These are phyloP conservation scores for Tyto alba DNA, from an alignment of 2,113 vertebrate genomes.

Conservation along the genomic window DNA sequence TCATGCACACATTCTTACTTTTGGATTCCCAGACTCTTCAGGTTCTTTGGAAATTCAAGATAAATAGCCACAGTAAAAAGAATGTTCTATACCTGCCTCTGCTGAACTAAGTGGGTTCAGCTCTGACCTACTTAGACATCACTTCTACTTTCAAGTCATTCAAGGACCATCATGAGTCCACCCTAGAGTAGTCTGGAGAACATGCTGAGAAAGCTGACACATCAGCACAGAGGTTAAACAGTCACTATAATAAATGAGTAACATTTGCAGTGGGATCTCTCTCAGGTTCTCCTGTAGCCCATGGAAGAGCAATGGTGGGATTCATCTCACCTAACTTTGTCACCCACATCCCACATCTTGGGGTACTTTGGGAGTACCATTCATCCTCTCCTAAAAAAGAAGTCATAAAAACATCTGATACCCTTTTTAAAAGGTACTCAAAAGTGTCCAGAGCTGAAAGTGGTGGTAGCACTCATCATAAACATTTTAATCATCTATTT, in stretches of 20 bases:
- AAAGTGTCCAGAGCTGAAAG: not conserved
- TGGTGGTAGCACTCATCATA: not conserved
- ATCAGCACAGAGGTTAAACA: not conserved
- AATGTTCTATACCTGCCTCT: not conserved
- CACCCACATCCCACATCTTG: not conserved
- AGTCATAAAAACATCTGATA: not conserved
- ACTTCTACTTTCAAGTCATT: not conserved
- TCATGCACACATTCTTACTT: not conserved
- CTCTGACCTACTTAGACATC: not conserved
- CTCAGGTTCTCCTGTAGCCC: not conserved
- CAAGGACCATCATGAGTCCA: fast-evolving
- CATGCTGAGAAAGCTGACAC: not conserved
- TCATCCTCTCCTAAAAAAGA: not conserved
- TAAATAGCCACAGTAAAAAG: not conserved
- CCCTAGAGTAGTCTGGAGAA: not conserved
- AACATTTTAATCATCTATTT: not conserved
- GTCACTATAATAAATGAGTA: not conserved
- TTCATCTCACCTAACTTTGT: not conserved
- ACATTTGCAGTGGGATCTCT: not conserved
- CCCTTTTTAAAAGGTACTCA: not conserved
- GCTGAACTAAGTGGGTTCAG: too few species aligned
- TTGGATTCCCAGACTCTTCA: not conserved
- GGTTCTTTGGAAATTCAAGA: not conserved
- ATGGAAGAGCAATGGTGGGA: not conserved
- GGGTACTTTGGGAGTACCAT: not conserved